A percentile compares a stretch with the other conserved stretches of the same genome.
Evolutionary conservation across 1,140 invertebrate species (phyloP).

Genomic region (Drosophila sulfurigaster): DNA sequence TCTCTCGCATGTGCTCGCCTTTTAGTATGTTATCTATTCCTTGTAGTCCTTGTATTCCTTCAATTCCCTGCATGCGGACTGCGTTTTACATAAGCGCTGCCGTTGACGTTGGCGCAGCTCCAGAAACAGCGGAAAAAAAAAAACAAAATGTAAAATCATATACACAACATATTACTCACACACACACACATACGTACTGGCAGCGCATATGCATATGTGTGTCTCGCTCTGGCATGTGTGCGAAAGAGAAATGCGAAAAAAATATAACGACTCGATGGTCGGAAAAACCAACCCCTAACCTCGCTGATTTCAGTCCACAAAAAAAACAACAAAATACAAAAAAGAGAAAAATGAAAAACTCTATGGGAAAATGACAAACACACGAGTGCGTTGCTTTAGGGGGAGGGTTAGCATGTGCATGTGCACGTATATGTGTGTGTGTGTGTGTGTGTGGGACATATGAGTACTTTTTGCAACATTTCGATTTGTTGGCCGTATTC

Average conservation of each 20-base stretch:
- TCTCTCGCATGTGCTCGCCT: conserved; percentile 76
- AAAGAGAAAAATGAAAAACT: conserved; percentile 40
- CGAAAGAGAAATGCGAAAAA: conserved; percentile 74
- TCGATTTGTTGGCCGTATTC: conserved; percentile 70
- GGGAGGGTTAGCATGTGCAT: conserved; percentile 59
- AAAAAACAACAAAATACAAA: conserved; percentile 41
- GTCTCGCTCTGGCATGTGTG: conserved; percentile 65
- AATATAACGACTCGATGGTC: conserved; percentile 66
- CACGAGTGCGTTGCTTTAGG: conserved; percentile 25
- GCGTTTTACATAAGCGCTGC: conserved; percentile 66
- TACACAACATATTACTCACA: conserved; percentile 79
- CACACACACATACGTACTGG: conserved; percentile 26
- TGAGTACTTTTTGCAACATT: conserved; percentile 82
- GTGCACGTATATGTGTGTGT: conserved; percentile 48
- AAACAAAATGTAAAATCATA: conserved; percentile 69
- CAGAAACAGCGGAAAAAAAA: not conserved
- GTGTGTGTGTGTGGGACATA: conserved; percentile 62
- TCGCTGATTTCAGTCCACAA: conserved; percentile 51
- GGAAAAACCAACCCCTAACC: conserved; percentile 76
- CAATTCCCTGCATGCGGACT: conserved; percentile 66
- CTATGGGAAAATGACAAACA: conserved; percentile 56
- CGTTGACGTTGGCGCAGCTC: conserved; percentile 21
- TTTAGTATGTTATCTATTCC: conserved; percentile 83
- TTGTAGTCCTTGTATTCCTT: conserved; percentile 56
- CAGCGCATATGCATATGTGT: conserved; percentile 58